Evolutionary conservation across 2,113 vertebrate genomes (phyloP), one percentile per base, ranked within the genome.

Genomic region (Eptesicus fuscus): DNA sequence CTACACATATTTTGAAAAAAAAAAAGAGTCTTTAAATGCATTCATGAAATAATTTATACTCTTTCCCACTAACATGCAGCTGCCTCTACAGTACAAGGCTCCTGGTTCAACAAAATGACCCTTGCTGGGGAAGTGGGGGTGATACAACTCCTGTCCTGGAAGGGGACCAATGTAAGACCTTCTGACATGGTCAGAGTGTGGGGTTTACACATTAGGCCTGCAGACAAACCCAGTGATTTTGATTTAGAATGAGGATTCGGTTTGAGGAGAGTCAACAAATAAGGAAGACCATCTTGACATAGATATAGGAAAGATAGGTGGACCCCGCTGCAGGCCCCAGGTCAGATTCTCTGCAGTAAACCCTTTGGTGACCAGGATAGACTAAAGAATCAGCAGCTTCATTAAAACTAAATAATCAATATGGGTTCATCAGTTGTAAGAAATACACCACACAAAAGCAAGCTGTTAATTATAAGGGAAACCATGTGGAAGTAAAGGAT

Each of bases 401-500:
- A 42, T 9, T 42, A 51, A 30, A 49, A 30, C 12, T 30, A 13
- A 12, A 40, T 40, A 30, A 1, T 6, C 32, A 18, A 0, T 4
- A 25, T 30, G 0, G 13, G 8, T 1, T 71, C 63, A 40, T 23
- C 11, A 9, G 1, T 14, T 9, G 16, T 32, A 28, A 12, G 14
- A 56, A 53, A 22, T 14, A 32, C 1, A 16, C 10, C 17, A 25
- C 25, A 18, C 6, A 1, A 18, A 32, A 2, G 4, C 8, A 32
- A 16, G 2, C 7, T 22, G 17, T 20, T 6, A 1, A 40, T 22
- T 28, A 32, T 1, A 22, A n/a, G 7, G 25, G n/a, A 11, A 25
- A 30, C 32, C 1, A 0, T 5, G 3, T 28, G 23, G 14, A 2
- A 9, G 23, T n/a, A 22, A 77, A 77, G 30, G 2, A 5, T 7